Conservation (phyloP, 2,888 invertebrate genomes). For the Hydrotaea diabolus region DNA sequence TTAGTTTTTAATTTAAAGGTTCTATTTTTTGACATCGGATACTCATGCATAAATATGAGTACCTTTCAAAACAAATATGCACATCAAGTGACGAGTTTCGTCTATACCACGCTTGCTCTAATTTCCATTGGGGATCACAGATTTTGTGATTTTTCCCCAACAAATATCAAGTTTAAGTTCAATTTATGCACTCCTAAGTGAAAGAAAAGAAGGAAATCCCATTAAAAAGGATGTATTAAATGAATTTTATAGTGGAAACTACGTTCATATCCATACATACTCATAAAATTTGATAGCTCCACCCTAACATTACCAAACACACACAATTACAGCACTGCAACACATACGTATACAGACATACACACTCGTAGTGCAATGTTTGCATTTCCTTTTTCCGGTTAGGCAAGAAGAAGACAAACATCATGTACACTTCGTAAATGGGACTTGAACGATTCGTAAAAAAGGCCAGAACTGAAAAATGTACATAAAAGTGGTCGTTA, state of each 20-base stretch:
- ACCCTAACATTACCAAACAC: slow-evolving; percentile 52
- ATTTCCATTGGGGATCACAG: not conserved
- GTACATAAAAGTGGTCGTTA: slow-evolving; percentile 63
- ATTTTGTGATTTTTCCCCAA: not conserved
- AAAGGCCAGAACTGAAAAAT: slow-evolving; percentile 41
- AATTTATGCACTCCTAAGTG: slow-evolving; percentile 33
- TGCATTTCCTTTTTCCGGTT: slow-evolving; percentile 63
- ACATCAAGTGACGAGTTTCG: too few species aligned
- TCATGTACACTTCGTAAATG: not conserved
- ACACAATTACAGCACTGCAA: slow-evolving; percentile 20
- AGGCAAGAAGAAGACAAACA: slow-evolving; percentile 32
- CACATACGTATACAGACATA: not conserved
- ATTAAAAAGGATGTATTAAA: slow-evolving; percentile 33
- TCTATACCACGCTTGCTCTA: too few species aligned
- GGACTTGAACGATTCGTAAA: slow-evolving; percentile 2
- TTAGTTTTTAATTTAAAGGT: too few species aligned
- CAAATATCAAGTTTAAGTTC: slow-evolving; percentile 51
- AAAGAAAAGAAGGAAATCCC: slow-evolving; percentile 23
- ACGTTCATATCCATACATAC: too few species aligned
- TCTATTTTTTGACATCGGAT: too few species aligned
- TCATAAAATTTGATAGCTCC: slow-evolving; percentile 59
- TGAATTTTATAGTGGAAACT: slow-evolving; percentile 17
- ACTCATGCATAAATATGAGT: too few species aligned
- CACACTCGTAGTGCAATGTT: slow-evolving; percentile 32
- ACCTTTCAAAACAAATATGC: too few species aligned